phyloP scores from a whole-genome alignment of 2,113 vertebrate species.

The Argyrosomus japonicus region DNA sequence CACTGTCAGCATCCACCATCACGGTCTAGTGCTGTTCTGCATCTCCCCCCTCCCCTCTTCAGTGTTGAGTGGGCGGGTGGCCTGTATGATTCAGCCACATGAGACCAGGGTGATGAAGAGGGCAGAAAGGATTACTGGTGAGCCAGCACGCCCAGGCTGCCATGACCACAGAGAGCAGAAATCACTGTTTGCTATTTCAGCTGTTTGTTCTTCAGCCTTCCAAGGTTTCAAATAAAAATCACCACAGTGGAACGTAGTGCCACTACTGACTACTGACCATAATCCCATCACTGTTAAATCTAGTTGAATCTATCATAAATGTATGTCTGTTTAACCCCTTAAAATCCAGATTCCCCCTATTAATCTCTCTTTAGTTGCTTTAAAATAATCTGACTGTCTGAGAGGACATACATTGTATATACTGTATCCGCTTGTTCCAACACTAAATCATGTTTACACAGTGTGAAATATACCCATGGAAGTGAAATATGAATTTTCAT shows the following conservation, averaged over 20 bases:
- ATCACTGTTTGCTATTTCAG: neutral
- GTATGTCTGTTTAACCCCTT: neutral
- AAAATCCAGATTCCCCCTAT: neutral
- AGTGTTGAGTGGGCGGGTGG: constrained; percentile 32
- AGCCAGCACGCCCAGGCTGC: neutral
- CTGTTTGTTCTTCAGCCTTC: neutral
- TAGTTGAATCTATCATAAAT: neutral
- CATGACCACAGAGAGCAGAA: neutral
- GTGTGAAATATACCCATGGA: no score
- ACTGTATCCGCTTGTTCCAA: neutral
- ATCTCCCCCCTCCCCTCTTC: neutral
- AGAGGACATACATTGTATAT: neutral
- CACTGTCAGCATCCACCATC: constrained; percentile 17
- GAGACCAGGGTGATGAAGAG: constrained; percentile 27
- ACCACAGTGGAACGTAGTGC: neutral
- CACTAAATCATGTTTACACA: neutral
- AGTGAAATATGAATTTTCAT: no score
- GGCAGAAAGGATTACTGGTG: constrained; percentile 28
- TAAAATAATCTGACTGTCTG: neutral
- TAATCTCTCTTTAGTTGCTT: neutral
- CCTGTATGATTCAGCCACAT: constrained; percentile 42
- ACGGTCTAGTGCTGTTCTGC: constrained; percentile 31
- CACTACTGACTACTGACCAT: no score
- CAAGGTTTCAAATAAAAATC: neutral
- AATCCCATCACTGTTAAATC: neutral